Base-by-base conservation (phyloP, 2,888 invertebrate genomes). In the Acutogordius australiensis region DNA sequence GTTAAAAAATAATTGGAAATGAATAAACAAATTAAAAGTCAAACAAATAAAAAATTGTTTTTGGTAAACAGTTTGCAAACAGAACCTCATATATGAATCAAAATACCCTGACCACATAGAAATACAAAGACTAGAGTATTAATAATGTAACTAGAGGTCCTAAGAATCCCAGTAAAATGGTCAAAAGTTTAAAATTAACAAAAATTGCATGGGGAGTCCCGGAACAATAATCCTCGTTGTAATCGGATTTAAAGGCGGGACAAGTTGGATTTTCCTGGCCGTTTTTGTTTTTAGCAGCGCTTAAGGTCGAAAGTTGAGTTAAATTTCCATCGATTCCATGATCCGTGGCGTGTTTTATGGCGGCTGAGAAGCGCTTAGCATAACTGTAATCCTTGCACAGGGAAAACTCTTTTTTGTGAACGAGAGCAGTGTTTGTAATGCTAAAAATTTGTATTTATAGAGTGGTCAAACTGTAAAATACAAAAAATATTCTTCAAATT, bases 371-470 rank as follows among this genome's bases (percentile, higher is more conserved):
- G 8, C 18, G 8, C 23, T 51, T 51, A 4, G 51, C 51, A 51
- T 51, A 51, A 51, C 51, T 51, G 23, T 51, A 51, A 51, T 51
- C 51, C 23, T 23, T 8, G 51, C 51, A 51, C 23, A 51, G 23
- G n/a, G 51, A 51, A 51, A 51, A 51, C 23, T 51, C 51, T 26
- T 51, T 51, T 51, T 51, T 51, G 4, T 21, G 4, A 8, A 13
- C 37, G 37, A 13, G 8, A 8, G 37, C 8, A 13, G 37, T 37
- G 8, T 8, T 13, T 13, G n/a, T 13, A 37, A 13, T 13, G 44
- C 8, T 37, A 8, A n/a, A 37, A 37, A 37, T 13, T n/a, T 37
- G 8, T n/a, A 13, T 37, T 37, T 37, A 13, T n/a, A 37, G n/a
- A n/a, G n/a, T n/a, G n/a, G n/a, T n/a, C n/a, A n/a, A n/a, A n/a